Conservation (phyloP, 2,113 vertebrate genomes). For the Rhodinocichla rosea region DNA sequence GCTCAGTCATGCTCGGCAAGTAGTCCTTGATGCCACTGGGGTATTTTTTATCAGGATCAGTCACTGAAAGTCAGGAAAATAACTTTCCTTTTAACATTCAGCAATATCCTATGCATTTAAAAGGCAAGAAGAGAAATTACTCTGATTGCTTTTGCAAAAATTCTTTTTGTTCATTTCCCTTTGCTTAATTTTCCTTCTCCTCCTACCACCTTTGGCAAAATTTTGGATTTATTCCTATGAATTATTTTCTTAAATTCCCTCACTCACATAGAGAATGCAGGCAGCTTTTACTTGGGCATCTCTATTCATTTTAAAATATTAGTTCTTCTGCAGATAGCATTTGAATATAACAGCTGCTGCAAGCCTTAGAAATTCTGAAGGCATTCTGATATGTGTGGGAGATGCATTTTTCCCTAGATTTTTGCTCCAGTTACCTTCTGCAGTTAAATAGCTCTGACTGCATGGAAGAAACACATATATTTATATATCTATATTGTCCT, state of each 20-base stretch:
- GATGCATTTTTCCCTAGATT: background rate
- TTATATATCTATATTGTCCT: background rate
- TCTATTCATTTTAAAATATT: constrained; percentile 56
- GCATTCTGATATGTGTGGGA: background rate
- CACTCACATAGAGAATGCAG: background rate
- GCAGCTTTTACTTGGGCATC: background rate
- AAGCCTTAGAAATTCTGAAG: constrained; percentile 45
- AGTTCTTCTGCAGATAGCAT: constrained; percentile 20
- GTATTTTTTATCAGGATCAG: background rate
- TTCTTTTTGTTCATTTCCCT: background rate
- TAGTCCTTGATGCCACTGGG: background rate
- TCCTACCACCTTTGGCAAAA: background rate
- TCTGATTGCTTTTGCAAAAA: background rate
- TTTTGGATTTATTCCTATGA: background rate
- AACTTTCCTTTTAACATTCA: background rate
- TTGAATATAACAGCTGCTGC: constrained; percentile 49
- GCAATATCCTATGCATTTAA: background rate
- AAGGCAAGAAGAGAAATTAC: background rate
- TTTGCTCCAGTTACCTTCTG: background rate
- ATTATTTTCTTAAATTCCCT: background rate
- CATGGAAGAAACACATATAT: background rate
- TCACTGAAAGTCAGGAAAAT: background rate
- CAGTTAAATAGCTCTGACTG: background rate
- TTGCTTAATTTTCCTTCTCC: background rate
- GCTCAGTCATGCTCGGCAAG: background rate